Evolutionary conservation across 1,140 invertebrate species (phyloP).

Genomic region (Zaprionus gabonicus): DNA sequence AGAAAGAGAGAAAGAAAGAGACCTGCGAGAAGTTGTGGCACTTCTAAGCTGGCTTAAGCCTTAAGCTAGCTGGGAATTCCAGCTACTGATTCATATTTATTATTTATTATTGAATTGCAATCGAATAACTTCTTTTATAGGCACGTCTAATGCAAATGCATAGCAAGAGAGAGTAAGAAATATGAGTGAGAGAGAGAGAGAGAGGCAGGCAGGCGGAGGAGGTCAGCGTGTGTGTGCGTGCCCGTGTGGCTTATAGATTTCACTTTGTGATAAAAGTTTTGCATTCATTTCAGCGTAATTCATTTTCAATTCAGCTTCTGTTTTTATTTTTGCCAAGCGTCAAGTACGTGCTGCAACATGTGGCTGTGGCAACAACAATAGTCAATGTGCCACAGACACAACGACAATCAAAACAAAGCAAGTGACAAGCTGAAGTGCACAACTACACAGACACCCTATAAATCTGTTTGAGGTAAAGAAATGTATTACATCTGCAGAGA

Average conservation of each 20-base stretch:
- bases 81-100: neutral
- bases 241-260: slow-evolving; percentile 64
- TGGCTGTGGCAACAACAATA: slow-evolving; percentile 48
- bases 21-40: neutral
- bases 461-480: neutral
- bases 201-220: neutral
- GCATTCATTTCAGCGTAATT: slow-evolving; percentile 71
- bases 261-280: slow-evolving; percentile 65
- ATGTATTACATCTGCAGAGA: neutral
- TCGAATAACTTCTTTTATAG: slow-evolving; percentile 28
- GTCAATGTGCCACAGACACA: slow-evolving; percentile 20
- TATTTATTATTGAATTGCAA: neutral
- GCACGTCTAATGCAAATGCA: slow-evolving; percentile 24
- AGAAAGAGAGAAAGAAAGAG: neutral
- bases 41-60: neutral
- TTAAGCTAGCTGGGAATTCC: neutral
- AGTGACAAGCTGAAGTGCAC: neutral
- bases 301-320: slow-evolving; percentile 73
- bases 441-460: slow-evolving; percentile 6
- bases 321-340: slow-evolving; percentile 44
- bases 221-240: slow-evolving; percentile 28
- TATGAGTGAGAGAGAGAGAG: neutral
- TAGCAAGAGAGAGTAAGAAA: neutral
- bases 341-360: slow-evolving; percentile 69
- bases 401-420: neutral